phyloP scores from a whole-genome alignment of 1,140 invertebrate genomes.

The Bombus terrestris region DNA sequence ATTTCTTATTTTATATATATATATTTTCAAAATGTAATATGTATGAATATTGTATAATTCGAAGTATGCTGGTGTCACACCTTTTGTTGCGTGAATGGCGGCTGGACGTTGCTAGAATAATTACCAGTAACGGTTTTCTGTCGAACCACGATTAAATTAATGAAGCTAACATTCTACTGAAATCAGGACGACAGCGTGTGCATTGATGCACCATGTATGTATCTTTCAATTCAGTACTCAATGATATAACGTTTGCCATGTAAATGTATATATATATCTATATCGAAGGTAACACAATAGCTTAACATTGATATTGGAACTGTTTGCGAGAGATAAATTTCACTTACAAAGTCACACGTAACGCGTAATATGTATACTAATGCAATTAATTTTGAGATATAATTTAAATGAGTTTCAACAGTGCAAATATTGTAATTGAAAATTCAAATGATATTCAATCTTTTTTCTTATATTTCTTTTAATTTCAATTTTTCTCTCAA shows the following conservation, averaged over 20 bases:
- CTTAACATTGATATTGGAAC: not conserved
- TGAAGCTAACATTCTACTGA: constrained; percentile 13
- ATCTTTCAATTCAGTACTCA: not conserved
- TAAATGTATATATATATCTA: not conserved
- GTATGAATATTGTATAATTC: constrained; percentile 17
- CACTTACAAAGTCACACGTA: too few species aligned
- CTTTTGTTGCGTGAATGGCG: constrained; percentile 61
- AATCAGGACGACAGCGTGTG: not conserved
- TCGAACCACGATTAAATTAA: constrained; percentile 53
- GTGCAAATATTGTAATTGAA: too few species aligned
- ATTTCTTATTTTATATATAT: not conserved
- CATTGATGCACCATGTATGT: not conserved
- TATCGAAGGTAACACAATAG: not conserved
- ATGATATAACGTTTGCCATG: not conserved
- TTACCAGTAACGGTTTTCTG: constrained; percentile 72
- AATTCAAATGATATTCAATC: too few species aligned
- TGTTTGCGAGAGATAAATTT: not conserved
- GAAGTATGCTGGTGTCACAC: constrained; percentile 12
- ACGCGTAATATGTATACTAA: too few species aligned
- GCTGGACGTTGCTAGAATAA: constrained; percentile 73
- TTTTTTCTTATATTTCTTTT: too few species aligned
- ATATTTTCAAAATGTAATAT: not conserved
- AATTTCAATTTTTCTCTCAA: too few species aligned
- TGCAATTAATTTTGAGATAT: too few species aligned
- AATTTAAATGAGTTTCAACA: too few species aligned